Conservation (phyloP, 2,113 vertebrate genomes). For the Periophthalmodon schlosseri region DNA sequence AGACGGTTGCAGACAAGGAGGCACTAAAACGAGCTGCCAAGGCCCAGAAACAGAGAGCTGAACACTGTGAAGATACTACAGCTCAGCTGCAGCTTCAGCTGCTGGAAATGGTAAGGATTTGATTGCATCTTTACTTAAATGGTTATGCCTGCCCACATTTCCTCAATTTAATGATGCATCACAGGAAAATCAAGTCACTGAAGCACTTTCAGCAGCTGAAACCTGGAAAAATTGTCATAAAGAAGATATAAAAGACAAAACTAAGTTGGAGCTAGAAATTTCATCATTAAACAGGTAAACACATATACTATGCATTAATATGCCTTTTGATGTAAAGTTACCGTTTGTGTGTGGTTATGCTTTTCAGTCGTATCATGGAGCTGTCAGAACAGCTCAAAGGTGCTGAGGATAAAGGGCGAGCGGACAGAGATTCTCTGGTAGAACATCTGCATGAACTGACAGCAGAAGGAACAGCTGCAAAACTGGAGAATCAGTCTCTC, state of each 20-base stretch:
- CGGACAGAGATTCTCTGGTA: conserved; percentile 76
- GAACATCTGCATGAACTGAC: conserved; percentile 79
- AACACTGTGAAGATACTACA: conserved; percentile 81
- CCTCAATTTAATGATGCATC: no score
- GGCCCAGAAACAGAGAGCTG: conserved; percentile 85
- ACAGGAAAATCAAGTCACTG: conserved; percentile 82
- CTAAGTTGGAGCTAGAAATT: conserved; percentile 82
- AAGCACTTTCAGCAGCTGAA: conserved; percentile 79
- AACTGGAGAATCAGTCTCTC: conserved; percentile 85
- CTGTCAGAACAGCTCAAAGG: conserved; percentile 80
- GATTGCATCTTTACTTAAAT: background rate
- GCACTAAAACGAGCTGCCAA: conserved; percentile 83
- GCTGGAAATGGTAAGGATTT: conserved; percentile 80
- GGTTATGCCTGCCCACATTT: background rate
- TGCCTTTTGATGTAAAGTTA: background rate
- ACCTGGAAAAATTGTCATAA: conserved; percentile 82
- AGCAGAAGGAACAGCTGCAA: conserved; percentile 74
- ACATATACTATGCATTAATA: background rate
- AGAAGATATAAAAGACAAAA: conserved; percentile 83
- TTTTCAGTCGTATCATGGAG: conserved; percentile 79
- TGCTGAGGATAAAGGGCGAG: conserved; percentile 78
- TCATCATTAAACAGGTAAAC: conserved; percentile 83
- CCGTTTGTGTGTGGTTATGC: background rate
- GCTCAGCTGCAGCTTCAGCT: conserved; percentile 81
- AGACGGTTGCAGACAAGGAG: conserved; percentile 81